Percentiles rank a stretch among this genome's conserved stretches.
These are phyloP conservation scores for Acleris laterana DNA, from an alignment of 2,888 invertebrate genomes.

Conservation along the genomic window DNA sequence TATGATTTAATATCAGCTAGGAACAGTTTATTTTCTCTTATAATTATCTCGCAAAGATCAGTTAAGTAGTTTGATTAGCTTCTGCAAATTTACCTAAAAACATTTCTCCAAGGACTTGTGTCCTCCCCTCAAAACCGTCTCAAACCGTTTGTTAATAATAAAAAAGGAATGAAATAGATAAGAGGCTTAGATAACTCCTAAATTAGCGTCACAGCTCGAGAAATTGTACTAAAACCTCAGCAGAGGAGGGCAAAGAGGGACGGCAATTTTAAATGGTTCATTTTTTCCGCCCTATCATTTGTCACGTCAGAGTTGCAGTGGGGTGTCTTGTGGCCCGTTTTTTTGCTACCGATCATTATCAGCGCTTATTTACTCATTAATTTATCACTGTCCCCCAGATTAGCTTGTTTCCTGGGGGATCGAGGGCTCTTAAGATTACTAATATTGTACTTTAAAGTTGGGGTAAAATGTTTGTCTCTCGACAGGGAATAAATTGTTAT, in stretches of 20 bases:
- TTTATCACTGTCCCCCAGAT: constrained; percentile 76
- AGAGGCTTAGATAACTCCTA: constrained; percentile 35
- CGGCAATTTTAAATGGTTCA: constrained; percentile 58
- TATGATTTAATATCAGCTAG: no score
- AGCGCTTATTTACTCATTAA: constrained; percentile 77
- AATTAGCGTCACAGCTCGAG: constrained; percentile 27
- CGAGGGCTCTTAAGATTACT: constrained; percentile 43
- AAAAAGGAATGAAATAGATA: constrained; percentile 23
- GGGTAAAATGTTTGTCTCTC: background rate
- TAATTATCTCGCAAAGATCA: no score
- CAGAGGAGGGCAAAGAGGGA: constrained; percentile 8
- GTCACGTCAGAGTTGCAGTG: constrained; percentile 51
- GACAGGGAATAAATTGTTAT: background rate
- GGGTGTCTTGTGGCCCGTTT: constrained; percentile 47
- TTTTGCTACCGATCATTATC: constrained; percentile 74
- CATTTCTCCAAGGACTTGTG: background rate
- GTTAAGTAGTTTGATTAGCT: no score
- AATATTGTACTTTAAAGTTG: constrained; percentile 27
- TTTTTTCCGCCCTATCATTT: constrained; percentile 69
- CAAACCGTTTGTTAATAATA: constrained; percentile 6
- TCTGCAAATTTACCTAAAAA: background rate
- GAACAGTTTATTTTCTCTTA: no score
- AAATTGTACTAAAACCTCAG: constrained; percentile 30
- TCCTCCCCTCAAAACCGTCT: background rate
- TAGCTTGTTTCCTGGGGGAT: constrained; percentile 58